Evolutionary conservation across 2,113 vertebrate genomes (phyloP), one percentile per base, ranked within the genome.

Genomic region (Mesocricetus auratus): DNA sequence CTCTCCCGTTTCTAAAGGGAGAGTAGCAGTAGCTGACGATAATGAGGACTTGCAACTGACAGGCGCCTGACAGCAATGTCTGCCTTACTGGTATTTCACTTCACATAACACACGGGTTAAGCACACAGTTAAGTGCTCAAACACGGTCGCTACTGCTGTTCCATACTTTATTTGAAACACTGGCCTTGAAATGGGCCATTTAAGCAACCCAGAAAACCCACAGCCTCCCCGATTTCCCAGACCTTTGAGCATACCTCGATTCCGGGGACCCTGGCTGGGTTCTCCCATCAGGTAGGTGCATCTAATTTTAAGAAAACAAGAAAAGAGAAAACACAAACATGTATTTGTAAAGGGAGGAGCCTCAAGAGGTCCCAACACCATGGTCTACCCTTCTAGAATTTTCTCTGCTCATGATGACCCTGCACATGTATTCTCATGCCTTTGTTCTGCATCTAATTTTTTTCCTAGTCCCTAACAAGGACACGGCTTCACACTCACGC

Each of bases 231-330:
- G 88, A 81, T 39, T 36, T 21, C 66, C 75, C 47, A 39, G 4
- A 13, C n/a, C 47, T n/a, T 36, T 22, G 17, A 12, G 33, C 97
- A 85, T 99, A 99, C 99, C 99, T 99, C 98, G 98, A 98, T 68
- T 99, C 98, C 75, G 98, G 98, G 71, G 99, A 99, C 50, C 97
- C 95, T 0, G 98, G 97, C 95, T 98, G 98, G 81, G 97, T 95
- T 97, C 98, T 98, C 95, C 98, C 96, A 53, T 99, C 98, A 96
- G 98, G 97, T 50, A 98, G 97, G 66, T 98, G 98, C 62, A 98
- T 97, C 98, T 98, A 98, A 83, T 98, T 93, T 92, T 88, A 86
- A 96, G 69, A 58, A 39, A 97, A 66, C 64, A 86, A 29, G 82
- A 60, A 93, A 50, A 85, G 6, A 81, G 31, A 88, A 17, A 74